Conservation (phyloP, 2,888 invertebrate genomes). For the Papilio protenor region DNA sequence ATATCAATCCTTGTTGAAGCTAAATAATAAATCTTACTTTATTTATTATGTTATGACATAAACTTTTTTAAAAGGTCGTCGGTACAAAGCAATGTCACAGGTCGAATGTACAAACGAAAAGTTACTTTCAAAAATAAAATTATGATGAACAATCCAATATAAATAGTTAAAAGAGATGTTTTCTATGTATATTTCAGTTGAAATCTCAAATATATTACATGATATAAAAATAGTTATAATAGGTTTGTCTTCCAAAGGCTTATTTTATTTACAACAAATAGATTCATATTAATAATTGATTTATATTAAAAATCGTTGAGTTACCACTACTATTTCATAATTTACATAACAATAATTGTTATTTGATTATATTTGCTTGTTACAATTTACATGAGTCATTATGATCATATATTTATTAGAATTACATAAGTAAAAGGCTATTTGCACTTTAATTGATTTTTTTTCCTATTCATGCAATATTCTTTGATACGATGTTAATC, state of each 20-base stretch:
- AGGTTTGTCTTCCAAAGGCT: too few species aligned
- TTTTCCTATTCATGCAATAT: background rate
- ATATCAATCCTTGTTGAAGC: background rate
- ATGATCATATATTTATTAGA: too few species aligned
- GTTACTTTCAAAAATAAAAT: slow-evolving; percentile 17
- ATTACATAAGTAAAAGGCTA: too few species aligned
- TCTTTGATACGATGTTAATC: background rate
- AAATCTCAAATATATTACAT: background rate
- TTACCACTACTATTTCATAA: too few species aligned
- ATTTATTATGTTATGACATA: slow-evolving; percentile 23
- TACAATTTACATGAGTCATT: background rate
- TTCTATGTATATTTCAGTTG: background rate
- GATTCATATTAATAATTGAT: too few species aligned
- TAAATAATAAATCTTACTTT: background rate
- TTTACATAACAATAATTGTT: too few species aligned
- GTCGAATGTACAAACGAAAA: slow-evolving; percentile 40
- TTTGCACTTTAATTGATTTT: background rate
- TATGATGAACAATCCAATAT: background rate
- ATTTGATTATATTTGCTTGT: background rate
- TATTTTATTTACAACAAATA: too few species aligned
- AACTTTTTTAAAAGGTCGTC: slow-evolving; percentile 66
- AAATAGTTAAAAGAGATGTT: background rate
- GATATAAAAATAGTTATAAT: background rate
- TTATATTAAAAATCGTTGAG: too few species aligned
- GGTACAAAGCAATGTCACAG: slow-evolving; percentile 50